phyloP scores from a whole-genome alignment of 1,140 invertebrate genomes.

The Achatina immaculata region DNA sequence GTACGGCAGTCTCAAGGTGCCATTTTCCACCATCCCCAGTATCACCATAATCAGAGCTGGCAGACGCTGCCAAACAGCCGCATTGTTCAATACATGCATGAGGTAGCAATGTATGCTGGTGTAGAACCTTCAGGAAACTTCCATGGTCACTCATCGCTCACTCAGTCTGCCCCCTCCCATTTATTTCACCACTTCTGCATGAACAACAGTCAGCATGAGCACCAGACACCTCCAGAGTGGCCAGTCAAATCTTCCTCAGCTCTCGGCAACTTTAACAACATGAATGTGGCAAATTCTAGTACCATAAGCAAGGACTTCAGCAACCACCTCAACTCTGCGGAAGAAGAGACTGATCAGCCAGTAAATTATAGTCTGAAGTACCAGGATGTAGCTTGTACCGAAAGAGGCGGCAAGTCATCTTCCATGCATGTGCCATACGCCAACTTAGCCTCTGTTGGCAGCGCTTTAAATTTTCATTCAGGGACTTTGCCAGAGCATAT shows the following conservation, averaged over 20 bases:
- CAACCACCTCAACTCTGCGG: constrained; percentile 1
- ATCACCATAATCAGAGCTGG: neutral
- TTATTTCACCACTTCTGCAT: neutral
- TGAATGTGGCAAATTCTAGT: neutral
- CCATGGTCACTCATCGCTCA: constrained; percentile 21
- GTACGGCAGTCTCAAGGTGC: neutral
- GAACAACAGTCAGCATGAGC: constrained; percentile 14
- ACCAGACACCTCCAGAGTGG: constrained; percentile 14
- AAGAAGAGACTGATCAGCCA: constrained; percentile 58
- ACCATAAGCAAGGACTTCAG: neutral
- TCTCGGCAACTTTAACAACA: neutral
- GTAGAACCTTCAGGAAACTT: constrained; percentile 44
- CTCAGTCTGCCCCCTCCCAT: constrained; percentile 16
- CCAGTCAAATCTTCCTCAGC: constrained; percentile 26
- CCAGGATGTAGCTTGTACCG: constrained; percentile 35
- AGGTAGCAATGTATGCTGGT: constrained; percentile 66
- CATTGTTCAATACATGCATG: constrained; percentile 69
- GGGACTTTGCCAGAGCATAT: neutral
- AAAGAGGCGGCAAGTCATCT: neutral
- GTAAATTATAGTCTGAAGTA: constrained; percentile 67
- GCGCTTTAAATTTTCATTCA: constrained; percentile 7
- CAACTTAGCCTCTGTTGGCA: neutral
- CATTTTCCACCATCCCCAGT: neutral
- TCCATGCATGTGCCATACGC: constrained; percentile 23
- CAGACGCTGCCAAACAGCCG: constrained; percentile 51